phyloP scores from a whole-genome alignment of 2,797 vertebrate genomes.

The Notolabrus celidotus region DNA sequence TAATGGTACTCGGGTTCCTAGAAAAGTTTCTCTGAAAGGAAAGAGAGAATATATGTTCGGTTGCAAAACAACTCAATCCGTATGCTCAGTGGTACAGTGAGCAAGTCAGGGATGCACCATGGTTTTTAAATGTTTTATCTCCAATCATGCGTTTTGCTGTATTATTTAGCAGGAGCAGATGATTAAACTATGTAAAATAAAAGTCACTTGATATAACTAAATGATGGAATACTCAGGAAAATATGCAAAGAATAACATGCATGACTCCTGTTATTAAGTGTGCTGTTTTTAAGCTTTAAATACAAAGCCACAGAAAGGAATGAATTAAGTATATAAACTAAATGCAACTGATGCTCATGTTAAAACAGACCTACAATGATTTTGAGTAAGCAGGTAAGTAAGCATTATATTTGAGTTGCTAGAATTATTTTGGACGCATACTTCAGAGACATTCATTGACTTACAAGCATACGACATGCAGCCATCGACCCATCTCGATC shows the following conservation, averaged over 20 bases:
- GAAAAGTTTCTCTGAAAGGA: neutral
- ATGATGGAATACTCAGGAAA: too few species aligned
- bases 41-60: neutral
- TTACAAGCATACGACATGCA: constrained; percentile 4
- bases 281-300: neutral
- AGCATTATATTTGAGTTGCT: constrained; percentile 12
- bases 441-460: constrained; percentile 34
- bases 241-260: neutral
- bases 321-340: neutral
- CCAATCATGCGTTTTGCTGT: too few species aligned
- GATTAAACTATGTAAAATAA: too few species aligned
- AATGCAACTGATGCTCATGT: constrained; percentile 1
- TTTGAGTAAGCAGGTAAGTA: constrained; percentile 40
- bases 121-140: too few species aligned
- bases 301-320: neutral
- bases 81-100: neutral
- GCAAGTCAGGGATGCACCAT: too few species aligned
- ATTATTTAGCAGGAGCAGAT: too few species aligned
- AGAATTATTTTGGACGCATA: constrained; percentile 21
- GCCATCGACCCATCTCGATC: constrained; percentile 4
- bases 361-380: constrained; percentile 4
- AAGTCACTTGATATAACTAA: too few species aligned
- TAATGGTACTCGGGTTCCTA: neutral
- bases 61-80: neutral
- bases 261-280: too few species aligned